phyloP scores from a whole-genome alignment of 2,113 vertebrate genomes.

The Nyctereutes procyonoides region DNA sequence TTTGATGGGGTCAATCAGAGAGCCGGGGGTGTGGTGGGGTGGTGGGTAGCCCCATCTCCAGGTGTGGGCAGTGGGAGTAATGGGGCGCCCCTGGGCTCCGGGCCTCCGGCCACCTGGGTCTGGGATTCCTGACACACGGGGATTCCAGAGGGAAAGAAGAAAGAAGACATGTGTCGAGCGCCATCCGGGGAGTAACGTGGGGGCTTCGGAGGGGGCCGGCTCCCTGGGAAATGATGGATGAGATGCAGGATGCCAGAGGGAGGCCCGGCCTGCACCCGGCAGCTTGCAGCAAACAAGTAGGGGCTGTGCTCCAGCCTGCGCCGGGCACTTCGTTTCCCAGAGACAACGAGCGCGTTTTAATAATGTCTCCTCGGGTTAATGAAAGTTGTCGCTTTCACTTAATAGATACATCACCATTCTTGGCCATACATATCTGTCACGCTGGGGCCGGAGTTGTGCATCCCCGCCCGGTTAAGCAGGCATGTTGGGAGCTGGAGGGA shows the following conservation, averaged over 20 bases:
- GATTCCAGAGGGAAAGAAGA: not conserved
- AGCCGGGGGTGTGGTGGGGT: too few relatives aligned
- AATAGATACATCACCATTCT: conserved; percentile 77
- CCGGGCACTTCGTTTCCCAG: conserved; percentile 65
- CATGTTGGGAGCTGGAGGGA: not conserved
- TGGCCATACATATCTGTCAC: conserved; percentile 23
- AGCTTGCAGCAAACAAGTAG: not conserved
- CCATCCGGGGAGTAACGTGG: not conserved
- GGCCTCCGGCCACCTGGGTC: conserved; percentile 63
- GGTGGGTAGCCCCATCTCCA: conserved; percentile 70
- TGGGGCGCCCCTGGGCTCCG: not conserved
- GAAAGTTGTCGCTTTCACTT: conserved; percentile 82
- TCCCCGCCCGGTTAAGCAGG: not conserved
- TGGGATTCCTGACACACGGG: not conserved
- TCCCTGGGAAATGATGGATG: not conserved
- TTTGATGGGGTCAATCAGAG: conserved; percentile 75
- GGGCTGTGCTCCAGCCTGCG: not conserved
- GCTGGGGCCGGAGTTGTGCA: not conserved
- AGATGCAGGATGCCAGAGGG: not conserved
- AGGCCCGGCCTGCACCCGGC: not conserved
- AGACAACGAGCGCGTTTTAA: conserved; percentile 65
- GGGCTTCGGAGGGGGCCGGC: not conserved
- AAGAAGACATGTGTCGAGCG: not conserved
- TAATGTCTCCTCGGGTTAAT: conserved; percentile 78
- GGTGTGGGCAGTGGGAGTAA: conserved; percentile 65